Evolutionary conservation across 1,140 invertebrate species (phyloP).

Genomic region (Brachionus calyciflorus): DNA sequence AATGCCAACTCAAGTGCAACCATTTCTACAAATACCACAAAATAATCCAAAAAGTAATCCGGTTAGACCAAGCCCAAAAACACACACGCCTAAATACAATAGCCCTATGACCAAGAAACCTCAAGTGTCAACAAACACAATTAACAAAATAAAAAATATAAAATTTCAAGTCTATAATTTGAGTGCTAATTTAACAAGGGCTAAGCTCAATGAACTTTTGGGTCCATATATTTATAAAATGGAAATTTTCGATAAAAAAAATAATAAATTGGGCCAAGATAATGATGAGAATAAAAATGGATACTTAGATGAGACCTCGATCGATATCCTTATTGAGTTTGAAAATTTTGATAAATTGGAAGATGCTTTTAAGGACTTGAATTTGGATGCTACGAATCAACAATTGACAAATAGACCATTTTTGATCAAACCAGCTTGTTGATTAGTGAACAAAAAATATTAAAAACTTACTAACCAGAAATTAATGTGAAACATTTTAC

Average conservation of each 20-base stretch:
- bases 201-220: constrained; percentile 4
- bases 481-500: constrained; percentile 25
- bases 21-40: constrained; percentile 9
- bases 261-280: not conserved
- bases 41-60: not conserved
- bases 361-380: constrained; percentile 35
- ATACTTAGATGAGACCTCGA: not conserved
- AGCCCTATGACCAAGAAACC: not conserved
- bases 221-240: constrained; percentile 17
- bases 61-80: not conserved
- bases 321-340: constrained; percentile 40
- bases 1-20: not conserved
- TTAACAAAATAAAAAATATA: constrained; percentile 25
- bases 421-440: constrained; percentile 25
- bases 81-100: not conserved
- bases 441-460: not conserved
- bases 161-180: constrained; percentile 44
- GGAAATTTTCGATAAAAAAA: constrained; percentile 25
- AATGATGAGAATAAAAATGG: not conserved
- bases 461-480: not conserved
- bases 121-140: not conserved
- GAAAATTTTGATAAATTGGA: constrained; percentile 38
- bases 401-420: not conserved
- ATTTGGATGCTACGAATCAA: not conserved
- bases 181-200: constrained; percentile 22